Conservation (phyloP, 1,140 invertebrate species). For the Spodoptera litura region DNA sequence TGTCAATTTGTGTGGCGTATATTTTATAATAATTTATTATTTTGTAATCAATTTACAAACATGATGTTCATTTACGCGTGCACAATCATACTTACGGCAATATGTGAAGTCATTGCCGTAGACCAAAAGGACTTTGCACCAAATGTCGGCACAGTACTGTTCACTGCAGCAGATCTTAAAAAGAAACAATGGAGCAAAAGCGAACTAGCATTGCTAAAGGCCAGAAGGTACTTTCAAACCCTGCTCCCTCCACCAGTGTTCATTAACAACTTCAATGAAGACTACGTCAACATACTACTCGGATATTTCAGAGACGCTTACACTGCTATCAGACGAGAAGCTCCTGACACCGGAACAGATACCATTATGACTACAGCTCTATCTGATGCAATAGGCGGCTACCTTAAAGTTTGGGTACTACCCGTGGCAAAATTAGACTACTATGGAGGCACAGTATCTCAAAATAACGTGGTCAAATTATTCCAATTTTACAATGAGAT, state of each 20-base stretch:
- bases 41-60: constrained; percentile 65
- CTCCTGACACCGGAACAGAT: constrained; percentile 50
- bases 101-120: constrained; percentile 37
- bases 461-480: constrained; percentile 64
- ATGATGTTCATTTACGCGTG: constrained; percentile 54
- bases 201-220: constrained; percentile 63
- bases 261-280: constrained; percentile 58
- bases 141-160: constrained; percentile 74
- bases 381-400: constrained; percentile 74
- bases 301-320: constrained; percentile 67
- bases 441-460: constrained; percentile 70
- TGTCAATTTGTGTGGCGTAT: constrained; percentile 48
- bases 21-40: constrained; percentile 70
- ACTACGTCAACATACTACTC: constrained; percentile 64
- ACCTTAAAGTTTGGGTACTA: constrained; percentile 71
- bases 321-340: constrained; percentile 60
- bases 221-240: constrained; percentile 66
- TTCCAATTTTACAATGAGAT: constrained; percentile 67
- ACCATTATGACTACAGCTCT: constrained; percentile 67
- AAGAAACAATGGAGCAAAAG: constrained; percentile 60
- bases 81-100: constrained; percentile 52
- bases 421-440: constrained; percentile 73
- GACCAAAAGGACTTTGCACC: constrained; percentile 30
- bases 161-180: constrained; percentile 55
- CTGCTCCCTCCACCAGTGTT: constrained; percentile 61